phyloP scores from a whole-genome alignment of 2,797 vertebrate genomes.

The Takifugu ocellatus region DNA sequence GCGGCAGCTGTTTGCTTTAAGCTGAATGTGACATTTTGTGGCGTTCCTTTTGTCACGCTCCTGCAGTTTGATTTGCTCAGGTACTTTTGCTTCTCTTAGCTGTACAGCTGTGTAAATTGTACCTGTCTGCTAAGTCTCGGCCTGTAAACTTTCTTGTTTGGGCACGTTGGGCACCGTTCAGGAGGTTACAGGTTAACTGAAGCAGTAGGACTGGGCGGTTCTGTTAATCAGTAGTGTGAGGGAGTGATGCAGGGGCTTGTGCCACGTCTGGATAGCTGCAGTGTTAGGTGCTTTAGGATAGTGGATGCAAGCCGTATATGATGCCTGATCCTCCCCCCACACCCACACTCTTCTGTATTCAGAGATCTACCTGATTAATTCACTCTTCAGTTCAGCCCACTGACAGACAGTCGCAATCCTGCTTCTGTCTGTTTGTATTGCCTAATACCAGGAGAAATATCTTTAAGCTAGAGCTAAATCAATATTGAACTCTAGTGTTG shows the following conservation, averaged over 20 bases:
- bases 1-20: constrained; percentile 6
- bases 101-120: constrained; percentile 29
- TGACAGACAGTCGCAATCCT: too few species aligned
- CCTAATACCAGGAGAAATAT: too few species aligned
- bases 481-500: neutral
- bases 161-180: constrained; percentile 42
- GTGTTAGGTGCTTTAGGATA: constrained; percentile 44
- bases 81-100: constrained; percentile 11
- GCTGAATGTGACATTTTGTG: constrained; percentile 13
- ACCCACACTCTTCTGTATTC: constrained; percentile 1
- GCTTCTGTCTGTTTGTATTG: too few species aligned
- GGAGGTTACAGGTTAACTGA: constrained; percentile 59
- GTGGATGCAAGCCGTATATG: constrained; percentile 23
- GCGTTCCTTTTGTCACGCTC: constrained; percentile 11
- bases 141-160: constrained; percentile 46
- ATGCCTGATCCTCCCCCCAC: constrained; percentile 11
- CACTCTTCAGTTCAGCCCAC: too few species aligned
- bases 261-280: constrained; percentile 16
- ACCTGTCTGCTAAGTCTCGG: constrained; percentile 8
- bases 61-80: constrained; percentile 5
- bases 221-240: constrained; percentile 39
- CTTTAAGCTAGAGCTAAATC: too few species aligned
- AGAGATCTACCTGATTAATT: neutral
- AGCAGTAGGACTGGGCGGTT: constrained; percentile 18
- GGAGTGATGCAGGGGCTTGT: constrained; percentile 1